A percentile compares a stretch with the other conserved stretches of the same genome.
Conservation (phyloP, 2,797 vertebrate genomes). For the Myripristis jacobus region DNA sequence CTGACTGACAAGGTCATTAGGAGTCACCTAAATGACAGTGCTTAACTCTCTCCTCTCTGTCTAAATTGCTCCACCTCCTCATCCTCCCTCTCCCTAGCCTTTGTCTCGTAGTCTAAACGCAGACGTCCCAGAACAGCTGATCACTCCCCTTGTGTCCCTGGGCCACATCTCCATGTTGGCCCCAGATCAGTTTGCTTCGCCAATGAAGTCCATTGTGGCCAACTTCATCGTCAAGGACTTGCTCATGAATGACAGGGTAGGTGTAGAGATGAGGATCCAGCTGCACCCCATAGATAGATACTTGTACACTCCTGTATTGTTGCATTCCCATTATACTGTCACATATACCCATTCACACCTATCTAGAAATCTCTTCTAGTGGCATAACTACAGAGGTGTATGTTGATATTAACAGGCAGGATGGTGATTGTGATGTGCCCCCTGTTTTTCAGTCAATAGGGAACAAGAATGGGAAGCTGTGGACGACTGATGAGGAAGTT, state of each 20-base stretch:
- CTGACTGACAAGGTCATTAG: background rate
- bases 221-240: constrained; percentile 99
- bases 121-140: constrained; percentile 97
- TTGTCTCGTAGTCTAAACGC: constrained; percentile 98
- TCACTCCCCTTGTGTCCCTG: constrained; percentile 96
- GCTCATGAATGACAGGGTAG: constrained; percentile 98
- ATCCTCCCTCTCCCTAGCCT: constrained; percentile 81
- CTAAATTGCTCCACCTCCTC: background rate
- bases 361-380: background rate
- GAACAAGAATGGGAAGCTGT: constrained; percentile 98
- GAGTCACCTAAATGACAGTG: background rate
- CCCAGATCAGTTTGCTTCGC: constrained; percentile 98
- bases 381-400: background rate
- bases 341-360: background rate
- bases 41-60: background rate
- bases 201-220: constrained; percentile 99
- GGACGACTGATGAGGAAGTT: constrained; percentile 97
- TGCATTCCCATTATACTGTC: background rate
- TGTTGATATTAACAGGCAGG: background rate
- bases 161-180: constrained; percentile 99
- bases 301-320: background rate
- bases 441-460: constrained; percentile 89
- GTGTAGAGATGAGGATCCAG: constrained; percentile 66
- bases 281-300: background rate
- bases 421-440: constrained; percentile 4